Conservation (phyloP, 2,113 vertebrate genomes). For the Melanocharis versteri region DNA sequence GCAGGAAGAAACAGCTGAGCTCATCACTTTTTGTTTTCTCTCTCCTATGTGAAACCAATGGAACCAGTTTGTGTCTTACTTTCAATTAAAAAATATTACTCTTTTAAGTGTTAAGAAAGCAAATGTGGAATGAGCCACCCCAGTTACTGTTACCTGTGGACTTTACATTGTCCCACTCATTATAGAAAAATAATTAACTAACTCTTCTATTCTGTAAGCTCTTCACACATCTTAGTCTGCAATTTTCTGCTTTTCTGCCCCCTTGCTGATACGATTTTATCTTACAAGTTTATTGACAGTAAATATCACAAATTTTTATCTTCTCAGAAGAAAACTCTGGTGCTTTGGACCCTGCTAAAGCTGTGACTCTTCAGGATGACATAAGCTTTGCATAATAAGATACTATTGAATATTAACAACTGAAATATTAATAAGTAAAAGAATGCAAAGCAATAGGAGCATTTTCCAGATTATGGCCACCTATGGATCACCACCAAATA, state of each 20-base stretch:
- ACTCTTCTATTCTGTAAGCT: slow-evolving; percentile 8
- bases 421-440: slow-evolving; percentile 17
- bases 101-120: slow-evolving; percentile 48
- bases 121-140: background rate
- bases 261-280: slow-evolving; percentile 51
- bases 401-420: slow-evolving; percentile 28
- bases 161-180: slow-evolving; percentile 20
- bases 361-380: background rate
- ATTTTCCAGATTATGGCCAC: background rate
- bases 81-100: slow-evolving; percentile 30
- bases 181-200: slow-evolving; percentile 54
- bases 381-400: background rate
- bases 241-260: slow-evolving; percentile 60
- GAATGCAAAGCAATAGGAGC: background rate
- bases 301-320: slow-evolving; percentile 38
- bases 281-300: slow-evolving; percentile 42
- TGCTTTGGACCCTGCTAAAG: background rate
- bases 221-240: slow-evolving; percentile 53
- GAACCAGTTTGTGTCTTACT: slow-evolving; percentile 43
- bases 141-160: slow-evolving; percentile 43
- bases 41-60: slow-evolving; percentile 6
- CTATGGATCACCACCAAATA: background rate
- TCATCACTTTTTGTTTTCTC: background rate
- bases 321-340: slow-evolving; percentile 2
- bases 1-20: background rate